phyloP scores from a whole-genome alignment of 1,140 invertebrate genomes.

The Mamestra configurata region DNA sequence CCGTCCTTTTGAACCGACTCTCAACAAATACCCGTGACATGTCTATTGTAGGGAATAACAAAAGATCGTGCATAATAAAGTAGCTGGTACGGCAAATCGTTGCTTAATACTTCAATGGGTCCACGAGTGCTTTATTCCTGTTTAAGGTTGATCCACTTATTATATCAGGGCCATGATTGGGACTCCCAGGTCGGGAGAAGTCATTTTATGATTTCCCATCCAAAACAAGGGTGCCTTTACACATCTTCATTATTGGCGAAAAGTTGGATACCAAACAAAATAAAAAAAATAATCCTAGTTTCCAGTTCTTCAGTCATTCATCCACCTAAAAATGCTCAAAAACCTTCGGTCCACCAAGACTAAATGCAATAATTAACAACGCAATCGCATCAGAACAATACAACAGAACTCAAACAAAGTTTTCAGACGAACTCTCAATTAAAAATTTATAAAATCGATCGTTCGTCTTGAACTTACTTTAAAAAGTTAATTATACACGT shows the following conservation, averaged over 20 bases:
- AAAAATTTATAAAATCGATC: not conserved
- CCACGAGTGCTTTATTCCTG: not conserved
- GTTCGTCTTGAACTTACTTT: constrained; percentile 9
- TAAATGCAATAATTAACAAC: not conserved
- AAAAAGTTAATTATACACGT: constrained; percentile 24
- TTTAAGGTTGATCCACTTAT: no score
- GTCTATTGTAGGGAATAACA: constrained; percentile 2
- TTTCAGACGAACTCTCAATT: constrained; percentile 26
- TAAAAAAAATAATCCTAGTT: no score
- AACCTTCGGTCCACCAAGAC: no score
- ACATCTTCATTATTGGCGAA: no score
- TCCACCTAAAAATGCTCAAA: no score
- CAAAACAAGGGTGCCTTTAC: no score
- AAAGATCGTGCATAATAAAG: constrained; percentile 6
- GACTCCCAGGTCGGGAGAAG: no score
- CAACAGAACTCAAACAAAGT: not conserved
- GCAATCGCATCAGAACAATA: not conserved
- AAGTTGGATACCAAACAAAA: no score
- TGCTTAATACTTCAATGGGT: not conserved
- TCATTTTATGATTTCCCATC: no score
- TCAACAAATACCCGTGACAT: not conserved
- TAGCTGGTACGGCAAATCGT: not conserved
- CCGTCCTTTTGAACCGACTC: not conserved
- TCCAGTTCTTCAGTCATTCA: no score
- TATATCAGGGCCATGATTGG: no score